These are phyloP conservation scores for Pristionchus maxplancki DNA, from an alignment of 2,888 invertebrate species.

Conservation along the genomic window DNA sequence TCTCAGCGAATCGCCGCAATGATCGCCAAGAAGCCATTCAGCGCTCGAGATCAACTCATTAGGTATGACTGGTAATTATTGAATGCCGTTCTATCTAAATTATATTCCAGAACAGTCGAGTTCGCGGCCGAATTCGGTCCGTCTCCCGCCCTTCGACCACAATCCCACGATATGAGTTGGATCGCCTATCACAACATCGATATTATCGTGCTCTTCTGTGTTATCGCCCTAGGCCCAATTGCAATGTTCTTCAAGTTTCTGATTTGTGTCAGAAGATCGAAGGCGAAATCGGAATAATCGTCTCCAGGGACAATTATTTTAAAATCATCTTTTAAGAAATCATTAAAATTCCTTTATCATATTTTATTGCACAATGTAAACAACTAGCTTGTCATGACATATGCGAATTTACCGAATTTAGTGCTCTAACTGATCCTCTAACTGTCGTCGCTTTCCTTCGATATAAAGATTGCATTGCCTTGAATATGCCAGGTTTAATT, in stretches of 20 bases:
- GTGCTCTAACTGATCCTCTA: not conserved
- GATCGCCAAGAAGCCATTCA: not conserved
- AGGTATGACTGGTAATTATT: not conserved
- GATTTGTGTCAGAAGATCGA: not conserved
- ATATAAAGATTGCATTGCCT: not conserved
- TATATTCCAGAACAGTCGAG: constrained; percentile 52
- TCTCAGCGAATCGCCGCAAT: not conserved
- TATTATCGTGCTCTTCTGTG: not conserved
- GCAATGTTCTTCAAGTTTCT: not conserved
- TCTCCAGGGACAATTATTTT: no score
- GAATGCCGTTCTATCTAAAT: no score
- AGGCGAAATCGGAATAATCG: not conserved
- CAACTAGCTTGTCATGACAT: no score
- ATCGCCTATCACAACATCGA: constrained; percentile 15
- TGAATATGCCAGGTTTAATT: not conserved
- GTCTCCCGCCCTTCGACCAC: constrained; percentile 19
- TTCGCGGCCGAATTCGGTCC: constrained; percentile 55
- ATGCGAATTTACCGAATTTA: no score
- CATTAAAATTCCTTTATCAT: no score
- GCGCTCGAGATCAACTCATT: not conserved
- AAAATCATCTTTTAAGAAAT: no score
- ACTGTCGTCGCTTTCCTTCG: not conserved
- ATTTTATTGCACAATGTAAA: no score
- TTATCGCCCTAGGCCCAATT: not conserved
- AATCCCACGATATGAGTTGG: constrained; percentile 6